Percentiles rank a stretch among this genome's conserved stretches.
Conservation (phyloP, 2,797 vertebrate genomes). For the Heteromormyrus szaboi region DNA sequence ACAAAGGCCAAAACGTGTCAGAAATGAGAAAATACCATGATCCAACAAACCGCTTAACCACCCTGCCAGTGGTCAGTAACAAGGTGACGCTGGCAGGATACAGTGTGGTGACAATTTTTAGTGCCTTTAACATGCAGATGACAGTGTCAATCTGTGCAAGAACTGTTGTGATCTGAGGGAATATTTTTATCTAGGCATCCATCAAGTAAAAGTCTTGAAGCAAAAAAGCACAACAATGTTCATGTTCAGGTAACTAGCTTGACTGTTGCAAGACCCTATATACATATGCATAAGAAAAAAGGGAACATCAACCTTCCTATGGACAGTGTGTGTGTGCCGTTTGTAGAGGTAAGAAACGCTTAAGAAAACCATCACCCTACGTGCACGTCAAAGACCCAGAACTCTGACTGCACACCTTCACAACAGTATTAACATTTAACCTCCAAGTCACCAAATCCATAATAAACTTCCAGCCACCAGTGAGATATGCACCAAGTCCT, state of each 20-base stretch:
- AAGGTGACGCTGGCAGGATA: not conserved
- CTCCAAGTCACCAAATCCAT: not conserved
- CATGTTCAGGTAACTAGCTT: not conserved
- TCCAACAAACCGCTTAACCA: not conserved
- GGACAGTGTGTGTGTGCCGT: not conserved
- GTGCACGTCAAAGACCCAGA: not conserved
- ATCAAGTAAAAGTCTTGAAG: not conserved
- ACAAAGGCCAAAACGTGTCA: not conserved
- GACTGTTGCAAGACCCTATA: not conserved
- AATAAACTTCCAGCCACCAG: not conserved
- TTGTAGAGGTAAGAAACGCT: not conserved
- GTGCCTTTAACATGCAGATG: not conserved
- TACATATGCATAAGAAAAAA: not conserved
- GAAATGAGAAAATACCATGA: constrained; percentile 6
- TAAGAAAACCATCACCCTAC: not conserved
- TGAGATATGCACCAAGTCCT: not conserved
- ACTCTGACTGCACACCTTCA: not conserved
- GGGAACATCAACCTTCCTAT: not conserved
- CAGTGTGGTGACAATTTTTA: constrained; percentile 13
- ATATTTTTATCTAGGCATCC: not conserved
- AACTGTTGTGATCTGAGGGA: not conserved
- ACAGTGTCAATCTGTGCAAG: not conserved
- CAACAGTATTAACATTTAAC: not conserved
- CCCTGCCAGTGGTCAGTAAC: not conserved
- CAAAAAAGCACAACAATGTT: not conserved